Base-by-base conservation (phyloP, 2,113 vertebrate species). In the Gnathonemus echidnorhynchus region DNA sequence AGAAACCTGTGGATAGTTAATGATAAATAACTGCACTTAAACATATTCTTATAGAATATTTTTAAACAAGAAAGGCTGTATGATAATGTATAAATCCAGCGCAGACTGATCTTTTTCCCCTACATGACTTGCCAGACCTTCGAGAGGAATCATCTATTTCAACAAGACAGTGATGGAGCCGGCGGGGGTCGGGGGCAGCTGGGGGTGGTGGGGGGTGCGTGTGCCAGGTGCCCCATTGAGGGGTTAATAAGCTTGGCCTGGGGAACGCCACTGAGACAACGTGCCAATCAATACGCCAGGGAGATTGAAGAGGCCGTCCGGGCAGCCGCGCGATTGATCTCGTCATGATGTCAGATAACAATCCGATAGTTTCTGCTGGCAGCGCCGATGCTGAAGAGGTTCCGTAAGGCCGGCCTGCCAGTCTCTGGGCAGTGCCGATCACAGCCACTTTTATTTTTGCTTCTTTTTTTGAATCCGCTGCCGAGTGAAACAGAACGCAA, bases 301-400 rank as follows among this genome's bases (percentile, higher is more conserved):
- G 83, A 86, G 89, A 90, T 89, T 89, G 89, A 87, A 50, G 45
- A 87, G 85, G 84, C 84, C 27, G 45, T 56, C 58, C 52, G 56
- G 86, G 27, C 31, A 83, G 45, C 80, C 35, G 15, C 27, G 35
- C 49, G 46, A 86, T 74, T 90, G 56, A 90, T 70, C 77, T 89
- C 39, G n/a, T 90, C 56, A 39, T 45, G 86, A 87, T 90, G 84
- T 74, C 85, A 90, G 86, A 87, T 50, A 87, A 87, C 83, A 87
- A 46, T 70, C 52, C 53, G 46, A 89, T 86, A 84, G 52, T 84
- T 58, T 84, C 42, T 42, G 50, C 39, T 70, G n/a, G 31, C 45
- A 53, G 39, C 10, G 77, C 4, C 13, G 31, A 42, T 42, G 74
- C 74, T 42, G 31, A 11, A 31, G 62, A 80, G 74, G 35, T 39